phyloP scores from a whole-genome alignment of 2,797 vertebrate genomes.

The Chiloscyllium punctatum region DNA sequence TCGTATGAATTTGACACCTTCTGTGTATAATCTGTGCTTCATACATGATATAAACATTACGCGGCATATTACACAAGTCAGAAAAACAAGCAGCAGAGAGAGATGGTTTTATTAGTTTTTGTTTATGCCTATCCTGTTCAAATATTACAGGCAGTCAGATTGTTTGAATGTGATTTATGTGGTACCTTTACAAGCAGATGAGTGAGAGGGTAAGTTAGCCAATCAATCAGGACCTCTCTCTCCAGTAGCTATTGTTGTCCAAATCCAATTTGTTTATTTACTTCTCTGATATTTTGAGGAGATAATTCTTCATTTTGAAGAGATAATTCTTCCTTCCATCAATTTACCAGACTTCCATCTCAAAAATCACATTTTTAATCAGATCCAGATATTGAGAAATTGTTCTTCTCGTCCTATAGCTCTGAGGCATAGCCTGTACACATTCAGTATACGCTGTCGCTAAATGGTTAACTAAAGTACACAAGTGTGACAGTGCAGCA shows the following conservation, averaged over 20 bases:
- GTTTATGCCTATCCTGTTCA: neutral
- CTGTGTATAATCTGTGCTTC: neutral
- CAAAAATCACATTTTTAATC: neutral
- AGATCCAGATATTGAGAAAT: neutral
- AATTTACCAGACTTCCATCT: neutral
- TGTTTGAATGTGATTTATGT: neutral
- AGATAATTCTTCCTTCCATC: neutral
- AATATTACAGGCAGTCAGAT: neutral
- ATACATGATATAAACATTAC: neutral
- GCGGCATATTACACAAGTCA: neutral
- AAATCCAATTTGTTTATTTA: neutral
- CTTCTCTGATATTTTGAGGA: neutral
- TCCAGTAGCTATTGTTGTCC: neutral
- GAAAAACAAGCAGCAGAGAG: conserved; percentile 1
- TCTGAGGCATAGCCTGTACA: neutral
- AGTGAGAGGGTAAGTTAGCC: neutral
- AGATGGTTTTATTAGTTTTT: neutral
- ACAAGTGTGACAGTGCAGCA: neutral
- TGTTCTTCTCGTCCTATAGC: neutral
- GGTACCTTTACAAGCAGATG: neutral
- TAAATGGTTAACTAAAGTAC: neutral
- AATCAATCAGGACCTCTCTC: neutral
- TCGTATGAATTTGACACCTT: neutral
- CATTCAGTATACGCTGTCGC: no score
- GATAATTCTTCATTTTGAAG: neutral